Evolutionary conservation across 2,113 vertebrate genomes (phyloP).

Genomic region (Alaudala cheleensis): DNA sequence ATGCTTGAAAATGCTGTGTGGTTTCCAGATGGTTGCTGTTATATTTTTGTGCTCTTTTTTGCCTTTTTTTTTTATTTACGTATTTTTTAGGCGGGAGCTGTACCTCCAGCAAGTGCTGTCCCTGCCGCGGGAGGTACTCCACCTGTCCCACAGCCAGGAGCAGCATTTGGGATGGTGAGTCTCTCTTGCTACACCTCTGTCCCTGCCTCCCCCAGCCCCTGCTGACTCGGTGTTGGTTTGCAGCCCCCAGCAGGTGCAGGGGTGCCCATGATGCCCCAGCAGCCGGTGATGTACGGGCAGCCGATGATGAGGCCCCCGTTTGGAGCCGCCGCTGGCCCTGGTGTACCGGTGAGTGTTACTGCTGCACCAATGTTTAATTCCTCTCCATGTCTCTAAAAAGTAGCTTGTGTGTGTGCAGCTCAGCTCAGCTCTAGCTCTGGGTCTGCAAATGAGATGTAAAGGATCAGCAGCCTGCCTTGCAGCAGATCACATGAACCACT

Average conservation of each 20-base stretch:
- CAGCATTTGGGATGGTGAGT: constrained; percentile 91
- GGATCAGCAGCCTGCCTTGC: neutral
- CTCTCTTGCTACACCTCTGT: neutral
- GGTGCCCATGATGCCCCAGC: constrained; percentile 90
- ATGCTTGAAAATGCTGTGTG: neutral
- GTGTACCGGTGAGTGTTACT: constrained; percentile 77
- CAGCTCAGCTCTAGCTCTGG: neutral
- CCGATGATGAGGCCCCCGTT: constrained; percentile 95
- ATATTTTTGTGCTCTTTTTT: neutral
- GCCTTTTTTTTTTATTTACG: neutral
- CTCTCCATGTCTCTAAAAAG: neutral
- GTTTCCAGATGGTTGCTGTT: neutral
- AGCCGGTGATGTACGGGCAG: constrained; percentile 92
- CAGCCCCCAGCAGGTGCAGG: constrained; percentile 86
- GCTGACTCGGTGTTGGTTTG: neutral
- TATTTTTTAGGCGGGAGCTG: constrained; percentile 70
- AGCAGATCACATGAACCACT: neutral
- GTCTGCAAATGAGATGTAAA: neutral
- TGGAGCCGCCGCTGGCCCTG: constrained; percentile 81
- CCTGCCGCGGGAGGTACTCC: constrained; percentile 70
- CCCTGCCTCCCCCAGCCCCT: neutral
- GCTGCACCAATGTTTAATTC: fast-evolving
- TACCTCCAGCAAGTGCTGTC: constrained; percentile 79
- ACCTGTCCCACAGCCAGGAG: constrained; percentile 80
- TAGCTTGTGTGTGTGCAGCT: neutral